Evolutionary conservation across 2,888 invertebrate species (phyloP).

Genomic region (Aporophyla nigra): DNA sequence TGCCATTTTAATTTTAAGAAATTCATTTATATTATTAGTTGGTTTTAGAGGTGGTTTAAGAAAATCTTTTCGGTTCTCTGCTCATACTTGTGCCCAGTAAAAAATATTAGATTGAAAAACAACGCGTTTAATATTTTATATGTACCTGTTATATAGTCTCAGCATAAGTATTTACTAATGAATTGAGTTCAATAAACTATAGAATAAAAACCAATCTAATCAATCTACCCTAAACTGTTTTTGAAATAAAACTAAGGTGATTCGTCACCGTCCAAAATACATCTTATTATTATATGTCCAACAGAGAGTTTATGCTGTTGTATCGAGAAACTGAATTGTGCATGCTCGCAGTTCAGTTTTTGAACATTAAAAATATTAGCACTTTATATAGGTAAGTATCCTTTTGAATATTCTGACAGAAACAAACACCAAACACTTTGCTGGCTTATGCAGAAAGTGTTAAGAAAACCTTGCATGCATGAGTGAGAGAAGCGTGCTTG

Average conservation of each 20-base stretch:
- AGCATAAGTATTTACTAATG: not conserved
- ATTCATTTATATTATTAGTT: not conserved
- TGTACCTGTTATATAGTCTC: not conserved
- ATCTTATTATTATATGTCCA: not conserved
- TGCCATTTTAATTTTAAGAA: not conserved
- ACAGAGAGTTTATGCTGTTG: not conserved
- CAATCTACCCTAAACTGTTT: not conserved
- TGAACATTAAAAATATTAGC: no score
- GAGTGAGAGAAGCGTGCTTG: not conserved
- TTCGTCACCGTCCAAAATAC: not conserved
- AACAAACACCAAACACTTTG: no score
- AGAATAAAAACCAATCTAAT: not conserved
- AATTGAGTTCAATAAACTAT: not conserved
- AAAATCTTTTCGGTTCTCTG: not conserved
- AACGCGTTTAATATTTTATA: no score
- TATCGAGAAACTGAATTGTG: not conserved
- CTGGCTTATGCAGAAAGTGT: no score
- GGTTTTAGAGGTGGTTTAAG: not conserved
- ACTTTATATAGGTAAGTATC: no score
- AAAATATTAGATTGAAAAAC: not conserved
- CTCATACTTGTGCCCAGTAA: not conserved
- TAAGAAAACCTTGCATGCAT: no score
- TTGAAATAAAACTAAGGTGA: not conserved
- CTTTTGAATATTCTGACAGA: no score
- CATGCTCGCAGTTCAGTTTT: no score